Conservation (phyloP, 2,888 invertebrate species). For the Drosophila subsilvestris region DNA sequence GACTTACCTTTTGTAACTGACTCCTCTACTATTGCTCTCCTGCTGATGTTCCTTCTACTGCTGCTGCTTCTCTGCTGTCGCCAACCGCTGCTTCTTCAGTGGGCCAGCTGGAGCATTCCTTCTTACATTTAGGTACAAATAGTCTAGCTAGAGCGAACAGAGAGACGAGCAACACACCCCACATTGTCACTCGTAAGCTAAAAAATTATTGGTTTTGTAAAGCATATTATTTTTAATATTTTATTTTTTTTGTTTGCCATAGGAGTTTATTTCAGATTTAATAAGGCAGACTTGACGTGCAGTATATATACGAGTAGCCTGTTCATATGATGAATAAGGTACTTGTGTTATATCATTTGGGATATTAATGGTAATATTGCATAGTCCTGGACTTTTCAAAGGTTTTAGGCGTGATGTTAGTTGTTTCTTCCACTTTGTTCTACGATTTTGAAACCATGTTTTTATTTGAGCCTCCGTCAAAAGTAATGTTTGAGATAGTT, state of each 20-base stretch:
- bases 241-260: background rate
- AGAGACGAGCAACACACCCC: too few relatives aligned
- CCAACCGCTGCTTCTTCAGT: too few relatives aligned
- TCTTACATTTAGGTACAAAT: too few relatives aligned
- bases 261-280: background rate
- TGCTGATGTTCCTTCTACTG: too few relatives aligned
- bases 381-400: conserved; percentile 93
- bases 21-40: too few relatives aligned
- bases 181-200: background rate
- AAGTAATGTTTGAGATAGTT: conserved; percentile 94
- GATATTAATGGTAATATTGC: conserved; percentile 82
- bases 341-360: background rate
- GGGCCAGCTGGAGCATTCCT: too few relatives aligned
- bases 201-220: too few relatives aligned
- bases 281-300: background rate
- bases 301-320: background rate
- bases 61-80: too few relatives aligned
- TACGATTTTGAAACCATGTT: conserved; percentile 86
- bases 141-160: too few relatives aligned
- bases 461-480: conserved; percentile 68
- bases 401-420: conserved; percentile 94
- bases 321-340: background rate
- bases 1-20: too few relatives aligned
- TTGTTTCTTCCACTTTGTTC: conserved; percentile 98
- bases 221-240: background rate